Evolutionary conservation across 1,140 invertebrate genomes (phyloP).

Genomic region (Sinonovacula constricta): DNA sequence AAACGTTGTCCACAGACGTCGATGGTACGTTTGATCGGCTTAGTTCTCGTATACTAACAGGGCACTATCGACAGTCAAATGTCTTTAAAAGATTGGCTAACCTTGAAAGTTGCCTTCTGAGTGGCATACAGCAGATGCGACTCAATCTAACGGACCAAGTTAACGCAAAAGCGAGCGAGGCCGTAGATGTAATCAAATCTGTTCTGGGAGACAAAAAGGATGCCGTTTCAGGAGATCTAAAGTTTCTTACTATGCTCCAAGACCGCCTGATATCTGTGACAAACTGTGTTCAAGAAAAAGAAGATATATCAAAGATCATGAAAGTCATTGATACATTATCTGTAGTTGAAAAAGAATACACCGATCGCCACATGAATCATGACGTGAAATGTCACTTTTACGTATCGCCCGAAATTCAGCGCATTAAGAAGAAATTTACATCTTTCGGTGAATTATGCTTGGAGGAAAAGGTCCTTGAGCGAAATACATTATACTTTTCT

Average conservation of each 20-base stretch:
- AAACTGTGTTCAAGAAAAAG: not conserved
- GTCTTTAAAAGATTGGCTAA: not conserved
- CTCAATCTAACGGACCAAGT: constrained; percentile 1
- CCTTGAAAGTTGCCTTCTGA: not conserved
- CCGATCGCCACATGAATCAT: no score
- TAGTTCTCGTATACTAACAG: not conserved
- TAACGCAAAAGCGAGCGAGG: not conserved
- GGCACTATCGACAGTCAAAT: not conserved
- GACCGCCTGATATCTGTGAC: not conserved
- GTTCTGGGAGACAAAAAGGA: constrained; percentile 11
- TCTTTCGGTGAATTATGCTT: constrained; percentile 24
- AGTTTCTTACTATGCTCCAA: no score
- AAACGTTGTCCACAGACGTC: constrained; percentile 2
- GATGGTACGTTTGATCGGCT: not conserved
- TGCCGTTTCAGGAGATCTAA: not conserved
- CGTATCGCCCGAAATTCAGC: constrained; percentile 24
- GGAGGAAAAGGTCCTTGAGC: no score
- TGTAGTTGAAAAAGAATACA: no score
- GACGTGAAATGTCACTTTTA: constrained; percentile 28
- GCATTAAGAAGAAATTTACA: constrained; percentile 7
- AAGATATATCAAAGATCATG: not conserved
- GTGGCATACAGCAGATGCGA: constrained; percentile 18
- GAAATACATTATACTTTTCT: no score
- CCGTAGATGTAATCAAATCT: constrained; percentile 6
- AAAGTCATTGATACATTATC: constrained; percentile 4